These are phyloP conservation scores for Stenoptilia bipunctidactyla DNA, from an alignment of 2,888 invertebrate species.

Conservation along the genomic window DNA sequence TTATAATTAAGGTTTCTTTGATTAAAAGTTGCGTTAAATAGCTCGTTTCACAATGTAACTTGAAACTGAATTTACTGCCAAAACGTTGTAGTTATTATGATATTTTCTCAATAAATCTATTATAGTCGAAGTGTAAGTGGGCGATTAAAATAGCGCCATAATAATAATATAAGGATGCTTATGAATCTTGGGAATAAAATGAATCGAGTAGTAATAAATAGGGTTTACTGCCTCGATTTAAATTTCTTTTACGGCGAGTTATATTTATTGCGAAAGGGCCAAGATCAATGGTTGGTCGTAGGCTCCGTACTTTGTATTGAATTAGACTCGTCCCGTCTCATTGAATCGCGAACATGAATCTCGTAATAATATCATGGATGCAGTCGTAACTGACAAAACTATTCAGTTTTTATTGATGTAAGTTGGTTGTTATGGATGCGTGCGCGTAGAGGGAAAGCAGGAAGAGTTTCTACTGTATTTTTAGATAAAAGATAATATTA, in stretches of 20 bases:
- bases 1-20: too few species aligned
- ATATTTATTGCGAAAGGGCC: conserved; percentile 23
- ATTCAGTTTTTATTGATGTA: not conserved
- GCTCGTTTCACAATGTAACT: not conserved
- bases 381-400: conserved; percentile 18
- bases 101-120: not conserved
- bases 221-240: conserved; percentile 18
- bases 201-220: conserved; percentile 21
- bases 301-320: conserved; percentile 11
- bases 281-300: conserved; percentile 15
- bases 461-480: too few species aligned
- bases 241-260: conserved; percentile 18
- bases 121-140: conserved; percentile 10
- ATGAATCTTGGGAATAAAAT: conserved; percentile 24
- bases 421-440: not conserved
- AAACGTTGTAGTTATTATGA: not conserved
- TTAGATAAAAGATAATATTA: too few species aligned
- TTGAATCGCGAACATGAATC: conserved; percentile 14
- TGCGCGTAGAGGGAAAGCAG: too few species aligned
- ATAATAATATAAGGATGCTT: conserved; percentile 15
- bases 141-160: conserved; percentile 17
- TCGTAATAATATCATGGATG: conserved; percentile 17
- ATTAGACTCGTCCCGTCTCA: conserved; percentile 12
- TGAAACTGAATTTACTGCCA: too few species aligned
- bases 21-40: too few species aligned